Evolutionary conservation across 2,888 invertebrate genomes (phyloP), one percentile per base, ranked within the genome.

Genomic region (Trypoxylon attenuatum): DNA sequence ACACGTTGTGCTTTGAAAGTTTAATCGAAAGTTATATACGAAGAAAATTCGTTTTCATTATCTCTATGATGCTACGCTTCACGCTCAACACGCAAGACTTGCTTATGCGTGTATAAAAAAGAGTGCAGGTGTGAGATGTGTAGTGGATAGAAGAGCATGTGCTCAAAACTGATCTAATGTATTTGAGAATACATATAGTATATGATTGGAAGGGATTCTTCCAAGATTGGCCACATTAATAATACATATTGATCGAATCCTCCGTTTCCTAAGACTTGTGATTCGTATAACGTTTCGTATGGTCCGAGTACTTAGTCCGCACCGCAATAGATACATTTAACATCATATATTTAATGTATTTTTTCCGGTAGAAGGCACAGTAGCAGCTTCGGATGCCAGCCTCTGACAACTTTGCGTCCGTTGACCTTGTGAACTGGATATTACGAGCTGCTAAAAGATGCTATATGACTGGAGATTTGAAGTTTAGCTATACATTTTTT

Each of bases 361-460:
- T 65, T 64, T 70, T 60, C 33, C 45, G 54, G 39, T 71, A 86
- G 86, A 78, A 83, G 87, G 69, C 85, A 86, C 77, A 87, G 86
- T 77, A 86, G 86, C 82, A 85, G 82, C 78, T 83, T 85, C 71
- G 84, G 81, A 73, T 84, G 83, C 73, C 82, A 82, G 67, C 81
- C 84, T 70, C 70, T 85, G 73, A 79, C 82, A 67, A 83, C 82
- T 69, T 78, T 86, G 68, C 86, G 86, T 72, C 85, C 86, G 68
- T 79, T 86, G 71, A 86, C 86, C 71, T 76, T 86, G 73, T 86
- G 78, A 82, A 79, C 73, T 60, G 72, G 70, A 75, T 57, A 60
- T 23, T 72, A 52, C 39, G 59, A 38, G 65, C 66, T 73, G 71
- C 62, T 69, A 63, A 62, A 68, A 53, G 45, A 59, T 63, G 69